A percentile compares a stretch with the other conserved stretches of the same genome.
phyloP scores from a whole-genome alignment of 2,113 vertebrate species.

The Sigmodon hispidus region DNA sequence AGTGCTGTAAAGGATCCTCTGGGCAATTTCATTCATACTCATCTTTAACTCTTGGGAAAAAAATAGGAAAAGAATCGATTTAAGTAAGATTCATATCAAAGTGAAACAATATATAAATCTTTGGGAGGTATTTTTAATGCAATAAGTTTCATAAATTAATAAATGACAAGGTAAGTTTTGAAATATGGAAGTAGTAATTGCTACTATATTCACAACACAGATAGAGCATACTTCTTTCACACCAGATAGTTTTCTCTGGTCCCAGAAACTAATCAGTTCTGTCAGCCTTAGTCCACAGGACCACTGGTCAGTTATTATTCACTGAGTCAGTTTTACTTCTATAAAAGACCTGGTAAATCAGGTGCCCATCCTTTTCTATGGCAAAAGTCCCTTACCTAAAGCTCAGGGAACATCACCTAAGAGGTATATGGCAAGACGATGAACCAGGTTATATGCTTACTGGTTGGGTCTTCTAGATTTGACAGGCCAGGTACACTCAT shows the following conservation, averaged over 20 bases:
- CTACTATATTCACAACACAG: neutral
- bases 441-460: neutral
- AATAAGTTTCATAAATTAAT: neutral
- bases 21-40: neutral
- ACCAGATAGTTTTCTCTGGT: neutral
- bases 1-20: neutral
- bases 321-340: neutral
- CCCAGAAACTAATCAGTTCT: neutral
- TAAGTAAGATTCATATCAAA: neutral
- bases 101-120: neutral
- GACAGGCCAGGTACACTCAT: neutral
- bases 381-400: neutral
- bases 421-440: neutral
- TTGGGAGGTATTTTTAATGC: neutral
- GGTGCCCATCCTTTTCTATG: neutral
- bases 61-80: neutral
- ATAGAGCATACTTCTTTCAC: neutral
- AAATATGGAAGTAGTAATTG: neutral
- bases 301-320: neutral
- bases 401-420: neutral
- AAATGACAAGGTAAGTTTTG: neutral
- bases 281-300: rapidly evolving
- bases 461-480: neutral
- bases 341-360: neutral
- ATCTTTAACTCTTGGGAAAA: neutral